Conservation (phyloP, 2,113 vertebrate genomes). For the Hyla sarda region DNA sequence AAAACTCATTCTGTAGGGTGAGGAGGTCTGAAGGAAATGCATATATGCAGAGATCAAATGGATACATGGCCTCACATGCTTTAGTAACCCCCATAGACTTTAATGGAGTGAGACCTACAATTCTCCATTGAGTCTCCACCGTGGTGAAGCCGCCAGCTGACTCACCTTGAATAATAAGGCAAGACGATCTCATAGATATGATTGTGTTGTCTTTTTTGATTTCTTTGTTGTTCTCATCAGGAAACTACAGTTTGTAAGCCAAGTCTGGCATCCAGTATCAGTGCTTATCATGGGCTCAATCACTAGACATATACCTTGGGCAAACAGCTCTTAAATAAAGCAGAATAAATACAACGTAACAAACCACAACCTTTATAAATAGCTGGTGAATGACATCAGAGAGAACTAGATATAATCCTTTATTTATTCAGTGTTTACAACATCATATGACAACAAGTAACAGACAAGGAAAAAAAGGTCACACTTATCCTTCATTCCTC, state of each 20-base stretch:
- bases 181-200: too few relatives aligned
- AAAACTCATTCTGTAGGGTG: too few relatives aligned
- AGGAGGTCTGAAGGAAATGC: too few relatives aligned
- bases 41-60: too few relatives aligned
- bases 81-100: too few relatives aligned
- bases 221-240: neutral
- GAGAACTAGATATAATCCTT: neutral
- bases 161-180: too few relatives aligned
- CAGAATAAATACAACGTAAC: neutral
- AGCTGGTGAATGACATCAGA: neutral
- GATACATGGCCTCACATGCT: too few relatives aligned
- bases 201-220: neutral
- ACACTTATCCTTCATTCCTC: neutral
- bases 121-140: too few relatives aligned
- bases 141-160: too few relatives aligned
- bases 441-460: neutral
- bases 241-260: neutral
- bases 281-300: neutral
- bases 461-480: neutral
- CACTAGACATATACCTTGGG: neutral
- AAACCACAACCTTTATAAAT: conserved; percentile 3
- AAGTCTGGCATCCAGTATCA: neutral
- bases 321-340: neutral
- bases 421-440: neutral
- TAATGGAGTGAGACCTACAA: too few relatives aligned